Base-by-base conservation (phyloP, 1,140 invertebrate genomes). In the Papilio aristodemus region DNA sequence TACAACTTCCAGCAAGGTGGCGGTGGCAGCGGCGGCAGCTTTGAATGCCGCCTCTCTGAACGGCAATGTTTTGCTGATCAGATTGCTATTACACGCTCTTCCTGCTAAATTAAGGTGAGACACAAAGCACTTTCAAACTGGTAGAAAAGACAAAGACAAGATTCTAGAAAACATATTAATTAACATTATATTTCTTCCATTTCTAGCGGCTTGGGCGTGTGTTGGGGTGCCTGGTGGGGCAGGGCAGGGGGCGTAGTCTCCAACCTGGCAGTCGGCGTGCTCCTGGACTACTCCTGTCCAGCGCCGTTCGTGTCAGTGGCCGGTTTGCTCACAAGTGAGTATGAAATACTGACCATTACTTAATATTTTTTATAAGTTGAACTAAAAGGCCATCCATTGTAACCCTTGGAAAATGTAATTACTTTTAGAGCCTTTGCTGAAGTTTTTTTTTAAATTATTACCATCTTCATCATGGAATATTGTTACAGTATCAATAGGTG, bases 251-350 rank as follows among this genome's bases (percentile, higher is more conserved):
- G 93, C 3, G 92, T 93, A 8, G 86, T 86, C 1, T 92, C 93
- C 17, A 94, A 94, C 79, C 68, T 93, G 4, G 89, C 91, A 0
- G 92, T 94, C 36, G 93, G 93, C 4, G 85, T 89, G 58, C 80
- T 94, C 7, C 80, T 94, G 0, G 93, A 93, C 71, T 90, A 92
- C 58, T 93, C 89, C 38, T 93, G 93, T 71, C 88, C 91, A 10
- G 87, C 93, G 0, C 93, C 93, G 0, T 93, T 93, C 70, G 89
- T 93, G 59, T 78, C 93, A 4, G 89, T 93, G 0, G 93, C 85
- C 8, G 82, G 81, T 39, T 71, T 92, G 32, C 78, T 93, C 3
- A 80, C 92, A 4, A 32, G 93, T 93, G 74, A 84, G 84, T 82
- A 74, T 43, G 11, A 41, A 17, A 32, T 6, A 32, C 6, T 32